Conservation (phyloP, 2,888 invertebrate genomes). For the Torymus auratus region DNA sequence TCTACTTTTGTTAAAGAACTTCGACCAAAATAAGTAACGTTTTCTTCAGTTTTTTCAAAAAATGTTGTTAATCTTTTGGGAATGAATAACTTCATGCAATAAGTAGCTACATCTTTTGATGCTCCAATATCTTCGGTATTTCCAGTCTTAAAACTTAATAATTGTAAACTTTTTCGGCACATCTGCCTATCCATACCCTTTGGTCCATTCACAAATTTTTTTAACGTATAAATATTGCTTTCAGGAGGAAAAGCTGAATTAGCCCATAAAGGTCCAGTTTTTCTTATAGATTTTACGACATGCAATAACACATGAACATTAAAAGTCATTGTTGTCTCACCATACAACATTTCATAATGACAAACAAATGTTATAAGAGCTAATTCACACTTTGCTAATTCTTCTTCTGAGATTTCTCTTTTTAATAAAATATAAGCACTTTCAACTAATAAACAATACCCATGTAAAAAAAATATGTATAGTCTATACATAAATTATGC, state of each 20-base stretch:
- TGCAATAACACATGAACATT: constrained; percentile 37
- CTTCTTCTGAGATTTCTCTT: constrained; percentile 34
- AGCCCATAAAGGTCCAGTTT: constrained; percentile 34
- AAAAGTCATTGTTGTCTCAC: constrained; percentile 35
- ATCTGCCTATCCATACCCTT: too few relatives aligned
- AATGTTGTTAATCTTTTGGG: neutral
- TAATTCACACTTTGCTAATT: constrained; percentile 4
- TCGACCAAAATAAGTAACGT: constrained; percentile 8
- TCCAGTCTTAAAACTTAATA: neutral
- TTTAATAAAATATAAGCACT: constrained; percentile 37
- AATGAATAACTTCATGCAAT: constrained; percentile 1
- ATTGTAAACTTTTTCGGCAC: neutral
- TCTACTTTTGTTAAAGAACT: neutral
- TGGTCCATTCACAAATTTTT: too few relatives aligned
- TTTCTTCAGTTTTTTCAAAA: neutral
- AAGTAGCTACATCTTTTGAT: neutral
- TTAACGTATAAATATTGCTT: neutral
- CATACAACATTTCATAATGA: constrained; percentile 29
- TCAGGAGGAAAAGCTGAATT: constrained; percentile 32
- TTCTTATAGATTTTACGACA: constrained; percentile 3
- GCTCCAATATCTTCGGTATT: neutral
- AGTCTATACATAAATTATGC: too few relatives aligned
- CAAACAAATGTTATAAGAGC: constrained; percentile 40
- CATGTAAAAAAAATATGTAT: too few relatives aligned
- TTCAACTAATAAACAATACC: constrained; percentile 43